Evolutionary conservation across 2,888 invertebrate genomes (phyloP).

Genomic region (Drosophila histrio): DNA sequence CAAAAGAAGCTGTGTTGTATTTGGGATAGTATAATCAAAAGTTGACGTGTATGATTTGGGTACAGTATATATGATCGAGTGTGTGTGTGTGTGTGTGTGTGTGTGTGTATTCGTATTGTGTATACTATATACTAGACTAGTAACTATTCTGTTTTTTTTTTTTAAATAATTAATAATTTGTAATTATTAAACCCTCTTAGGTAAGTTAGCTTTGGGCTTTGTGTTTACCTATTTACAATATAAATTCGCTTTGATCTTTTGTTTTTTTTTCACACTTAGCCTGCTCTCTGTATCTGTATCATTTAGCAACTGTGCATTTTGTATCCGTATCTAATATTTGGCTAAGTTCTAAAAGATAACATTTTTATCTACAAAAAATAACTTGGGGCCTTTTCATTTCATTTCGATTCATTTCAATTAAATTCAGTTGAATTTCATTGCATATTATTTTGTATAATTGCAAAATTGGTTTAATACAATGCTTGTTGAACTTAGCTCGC

Average conservation of each 20-base stretch:
- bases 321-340: conserved; percentile 72
- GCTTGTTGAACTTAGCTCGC: conserved; percentile 52
- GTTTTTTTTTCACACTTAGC: conserved; percentile 46
- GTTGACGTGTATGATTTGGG: conserved; percentile 1
- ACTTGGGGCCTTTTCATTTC: conserved; percentile 47
- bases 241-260: conserved; percentile 77
- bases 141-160: no score
- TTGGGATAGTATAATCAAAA: conserved; percentile 33
- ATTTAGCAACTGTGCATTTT: conserved; percentile 34
- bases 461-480: conserved; percentile 58
- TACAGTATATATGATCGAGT: conserved; percentile 6
- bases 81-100: conserved; percentile 17
- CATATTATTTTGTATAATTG: conserved; percentile 55
- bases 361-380: conserved; percentile 80
- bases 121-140: conserved; percentile 63
- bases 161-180: conserved; percentile 64
- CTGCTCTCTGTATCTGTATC: conserved; percentile 34
- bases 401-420: conserved; percentile 15
- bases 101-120: conserved; percentile 23
- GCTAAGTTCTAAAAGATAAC: conserved; percentile 79
- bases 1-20: conserved; percentile 41
- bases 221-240: conserved; percentile 71
- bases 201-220: conserved; percentile 55
- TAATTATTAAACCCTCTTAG: conserved; percentile 48
- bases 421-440: conserved; percentile 24